Evolutionary conservation across 2,797 vertebrate genomes (phyloP), one percentile per base, ranked within the genome.

Genomic region (Sebastes goodei): DNA sequence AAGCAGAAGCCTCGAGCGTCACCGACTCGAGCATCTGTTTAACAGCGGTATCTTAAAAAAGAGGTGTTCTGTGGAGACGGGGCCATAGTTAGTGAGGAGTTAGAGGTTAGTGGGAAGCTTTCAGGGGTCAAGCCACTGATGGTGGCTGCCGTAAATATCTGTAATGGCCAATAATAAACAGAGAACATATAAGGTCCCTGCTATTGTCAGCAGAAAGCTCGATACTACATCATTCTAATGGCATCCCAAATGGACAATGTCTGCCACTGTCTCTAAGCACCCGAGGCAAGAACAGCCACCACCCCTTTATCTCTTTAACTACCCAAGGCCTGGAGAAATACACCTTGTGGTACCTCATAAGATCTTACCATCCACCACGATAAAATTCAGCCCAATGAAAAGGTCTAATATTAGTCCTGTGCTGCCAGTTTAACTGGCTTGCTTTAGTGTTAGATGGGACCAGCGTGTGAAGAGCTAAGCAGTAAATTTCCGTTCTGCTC

Each of bases 151-250:
- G 87, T 94, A 95, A 95, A 95, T 94, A 92, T 93, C 80, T 71
- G 17, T 91, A 93, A 95, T 91, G 85, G 82, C 81, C 82, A 83
- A 89, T 89, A 90, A 93, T 91, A 93, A 94, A 94, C 88, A 88
- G 71, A 81, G 84, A 89, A 86, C 90, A 87, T 87, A 89, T 87
- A 92, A 84, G 84, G 81, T 62, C 79, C 55, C 83, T 90, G 88
- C 86, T 79, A 76, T 84, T 88, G 91, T 93, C 91, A 94, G 92
- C 91, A 92, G 79, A 94, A 93, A 87, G 67, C 87, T 52, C 4
- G 56, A 71, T 57, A 67, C 84, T 91, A 74, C 73, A 92, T 95
- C 94, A 90, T 89, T 88, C 84, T 94, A 95, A 94, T 83, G 68
- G 84, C 77, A 61, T 90, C 87, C 79, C 86, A 89, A 86, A 90